Evolutionary conservation across 2,888 invertebrate genomes (phyloP).

Genomic region (Limnephilus lunatus): DNA sequence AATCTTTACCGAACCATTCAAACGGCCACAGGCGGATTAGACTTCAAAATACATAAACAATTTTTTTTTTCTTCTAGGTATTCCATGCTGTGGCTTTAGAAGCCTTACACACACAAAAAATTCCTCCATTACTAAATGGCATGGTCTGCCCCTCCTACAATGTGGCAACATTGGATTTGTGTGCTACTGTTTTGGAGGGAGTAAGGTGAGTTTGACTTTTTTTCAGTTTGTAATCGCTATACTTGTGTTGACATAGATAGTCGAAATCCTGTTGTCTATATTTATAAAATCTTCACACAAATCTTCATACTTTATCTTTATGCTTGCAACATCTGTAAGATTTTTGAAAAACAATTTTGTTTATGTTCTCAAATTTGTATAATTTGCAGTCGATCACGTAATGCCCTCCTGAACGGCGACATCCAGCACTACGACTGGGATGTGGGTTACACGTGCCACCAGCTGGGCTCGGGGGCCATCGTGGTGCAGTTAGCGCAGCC

Average conservation of each 20-base stretch:
- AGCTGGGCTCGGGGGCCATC: constrained; percentile 95
- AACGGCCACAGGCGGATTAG: neutral
- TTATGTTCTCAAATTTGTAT: neutral
- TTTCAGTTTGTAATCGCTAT: neutral
- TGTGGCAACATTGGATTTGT: constrained; percentile 92
- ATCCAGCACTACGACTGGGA: constrained; percentile 98
- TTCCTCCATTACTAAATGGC: constrained; percentile 86
- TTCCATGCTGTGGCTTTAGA: constrained; percentile 97
- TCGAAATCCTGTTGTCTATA: no score
- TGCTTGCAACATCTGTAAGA: no score
- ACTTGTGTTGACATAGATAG: no score
- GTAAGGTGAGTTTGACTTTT: constrained; percentile 80
- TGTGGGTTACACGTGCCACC: constrained; percentile 98
- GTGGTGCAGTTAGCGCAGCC: constrained; percentile 97
- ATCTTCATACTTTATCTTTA: no score
- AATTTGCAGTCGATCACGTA: constrained; percentile 85
- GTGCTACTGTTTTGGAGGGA: constrained; percentile 97
- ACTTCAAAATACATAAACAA: neutral
- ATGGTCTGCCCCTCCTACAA: constrained; percentile 90
- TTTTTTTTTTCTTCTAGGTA: constrained; percentile 75
- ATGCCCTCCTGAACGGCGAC: constrained; percentile 97
- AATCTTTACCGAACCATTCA: no score
- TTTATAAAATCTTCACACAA: no score
- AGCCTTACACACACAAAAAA: constrained; percentile 88
- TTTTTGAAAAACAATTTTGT: no score